Conservation (phyloP, 2,888 invertebrate genomes). For the Ptilodon capucinus region DNA sequence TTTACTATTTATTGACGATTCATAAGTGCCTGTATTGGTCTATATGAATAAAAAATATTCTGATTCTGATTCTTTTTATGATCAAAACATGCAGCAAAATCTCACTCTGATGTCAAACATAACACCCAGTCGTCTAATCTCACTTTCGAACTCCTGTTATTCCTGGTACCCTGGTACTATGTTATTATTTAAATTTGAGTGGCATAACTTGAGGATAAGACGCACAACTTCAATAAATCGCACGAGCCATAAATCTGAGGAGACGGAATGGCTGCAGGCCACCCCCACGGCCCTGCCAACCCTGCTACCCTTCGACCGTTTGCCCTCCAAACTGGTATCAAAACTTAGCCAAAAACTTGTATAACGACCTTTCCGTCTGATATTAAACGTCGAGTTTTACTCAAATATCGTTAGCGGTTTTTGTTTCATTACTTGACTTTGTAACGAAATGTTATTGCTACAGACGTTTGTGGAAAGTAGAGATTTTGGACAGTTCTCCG, state of each 20-base stretch:
- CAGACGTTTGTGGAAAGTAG: not conserved
- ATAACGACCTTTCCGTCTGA: slow-evolving; percentile 19
- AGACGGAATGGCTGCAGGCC: slow-evolving; percentile 1
- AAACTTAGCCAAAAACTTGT: slow-evolving; percentile 30
- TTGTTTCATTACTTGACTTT: slow-evolving; percentile 18
- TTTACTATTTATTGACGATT: no score
- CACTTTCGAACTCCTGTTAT: not conserved
- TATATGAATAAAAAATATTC: no score
- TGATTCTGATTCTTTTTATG: no score
- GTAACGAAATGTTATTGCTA: not conserved
- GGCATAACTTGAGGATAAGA: slow-evolving; percentile 16
- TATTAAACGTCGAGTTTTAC: slow-evolving; percentile 11
- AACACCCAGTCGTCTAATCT: not conserved
- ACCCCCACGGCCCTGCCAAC: slow-evolving; percentile 4
- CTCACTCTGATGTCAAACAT: not conserved
- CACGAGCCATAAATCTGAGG: slow-evolving; percentile 5
- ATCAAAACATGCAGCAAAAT: no score
- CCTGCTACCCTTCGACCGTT: slow-evolving; percentile 5
- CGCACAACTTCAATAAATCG: slow-evolving; percentile 18
- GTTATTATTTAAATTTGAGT: slow-evolving; percentile 2
- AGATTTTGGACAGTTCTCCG: not conserved
- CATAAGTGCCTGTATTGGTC: no score
- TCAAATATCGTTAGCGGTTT: slow-evolving; percentile 23
- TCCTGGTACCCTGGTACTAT: not conserved
- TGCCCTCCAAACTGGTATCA: slow-evolving; percentile 20